Conservation (phyloP, 2,888 invertebrate species). For the Philereme vetulata region DNA sequence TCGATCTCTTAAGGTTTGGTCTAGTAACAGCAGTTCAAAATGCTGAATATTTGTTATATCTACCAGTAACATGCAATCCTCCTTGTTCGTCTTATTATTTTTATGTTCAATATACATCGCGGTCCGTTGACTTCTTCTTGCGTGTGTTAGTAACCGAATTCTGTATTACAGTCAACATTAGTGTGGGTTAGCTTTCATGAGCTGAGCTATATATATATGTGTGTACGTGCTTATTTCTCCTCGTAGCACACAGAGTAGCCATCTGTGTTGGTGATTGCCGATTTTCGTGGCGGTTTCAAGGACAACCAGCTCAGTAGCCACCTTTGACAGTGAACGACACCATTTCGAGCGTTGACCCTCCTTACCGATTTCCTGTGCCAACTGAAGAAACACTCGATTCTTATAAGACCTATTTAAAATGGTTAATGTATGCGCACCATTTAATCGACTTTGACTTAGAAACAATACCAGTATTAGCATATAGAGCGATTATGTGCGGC, state of each 20-base stretch:
- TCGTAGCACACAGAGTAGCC: constrained; percentile 43
- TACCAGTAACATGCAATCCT: too few species aligned
- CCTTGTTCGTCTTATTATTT: too few species aligned
- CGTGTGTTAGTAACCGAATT: constrained; percentile 49
- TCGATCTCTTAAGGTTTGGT: too few species aligned
- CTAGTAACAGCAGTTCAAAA: too few species aligned
- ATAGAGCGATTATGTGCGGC: constrained; percentile 54
- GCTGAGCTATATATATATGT: constrained; percentile 44
- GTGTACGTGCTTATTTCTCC: constrained; percentile 54
- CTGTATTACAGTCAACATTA: constrained; percentile 30
- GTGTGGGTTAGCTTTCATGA: constrained; percentile 59
- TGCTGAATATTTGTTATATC: too few species aligned
- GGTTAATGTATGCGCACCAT: constrained; percentile 57
- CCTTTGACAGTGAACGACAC: constrained; percentile 78
- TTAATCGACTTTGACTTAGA: constrained; percentile 70
- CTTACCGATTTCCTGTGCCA: constrained; percentile 69
- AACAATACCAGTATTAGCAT: constrained; percentile 71
- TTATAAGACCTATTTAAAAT: constrained; percentile 60
- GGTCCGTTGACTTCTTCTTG: constrained; percentile 57
- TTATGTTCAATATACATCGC: constrained; percentile 43
- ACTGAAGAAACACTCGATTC: constrained; percentile 61
- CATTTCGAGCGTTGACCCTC: constrained; percentile 76
- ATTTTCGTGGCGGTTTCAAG: constrained; percentile 75
- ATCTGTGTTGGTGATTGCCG: constrained; percentile 65
- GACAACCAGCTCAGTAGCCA: constrained; percentile 77